Evolutionary conservation across 2,888 invertebrate species (phyloP), one percentile per base, ranked within the genome.

Genomic region (Polyommatus iphigenia): DNA sequence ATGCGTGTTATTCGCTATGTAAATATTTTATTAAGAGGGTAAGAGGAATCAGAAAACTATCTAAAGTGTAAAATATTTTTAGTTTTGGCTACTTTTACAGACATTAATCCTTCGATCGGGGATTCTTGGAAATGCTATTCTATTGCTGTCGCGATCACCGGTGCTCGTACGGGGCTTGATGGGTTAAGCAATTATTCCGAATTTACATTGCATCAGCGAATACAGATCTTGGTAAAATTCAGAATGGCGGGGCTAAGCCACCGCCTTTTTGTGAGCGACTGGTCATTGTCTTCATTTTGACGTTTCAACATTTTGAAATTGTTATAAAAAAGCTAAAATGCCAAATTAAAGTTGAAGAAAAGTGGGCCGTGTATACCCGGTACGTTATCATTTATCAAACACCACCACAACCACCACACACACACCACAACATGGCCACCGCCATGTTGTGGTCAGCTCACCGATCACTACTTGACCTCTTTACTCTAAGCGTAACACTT

Each of bases 401-500:
- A n/a, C n/a, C n/a, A n/a, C n/a, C n/a, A n/a, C n/a, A n/a, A n/a
- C n/a, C n/a, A n/a, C n/a, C n/a, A n/a, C n/a, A n/a, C n/a, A n/a
- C n/a, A n/a, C n/a, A n/a, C n/a, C n/a, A n/a, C n/a, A n/a, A n/a
- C 50, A 54, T 54, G 18, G 50, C 50, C 18, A 54, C 50, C 50
- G 50, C 50, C 50, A 18, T 54, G 18, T 50, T 50, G 50, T 54
- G 50, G 18, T 54, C 50, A 54, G 50, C 1, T 54, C 15, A 54
- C 18, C 15, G 18, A 3, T 18, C 4, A 10, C 59, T 10, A 24
- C 10, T 20, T 20, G 0, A 24, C 62, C 3, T 24, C 24, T 67
- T 32, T 24, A 62, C 10, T 3, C n/a, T 67, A 67, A 67, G 67
- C 29, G 67, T 67, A 67, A 67, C 29, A 67, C 29, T 67, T 67